These are phyloP conservation scores for Ecliptopera silaceata DNA, from an alignment of 2,888 invertebrate species.

Conservation along the genomic window DNA sequence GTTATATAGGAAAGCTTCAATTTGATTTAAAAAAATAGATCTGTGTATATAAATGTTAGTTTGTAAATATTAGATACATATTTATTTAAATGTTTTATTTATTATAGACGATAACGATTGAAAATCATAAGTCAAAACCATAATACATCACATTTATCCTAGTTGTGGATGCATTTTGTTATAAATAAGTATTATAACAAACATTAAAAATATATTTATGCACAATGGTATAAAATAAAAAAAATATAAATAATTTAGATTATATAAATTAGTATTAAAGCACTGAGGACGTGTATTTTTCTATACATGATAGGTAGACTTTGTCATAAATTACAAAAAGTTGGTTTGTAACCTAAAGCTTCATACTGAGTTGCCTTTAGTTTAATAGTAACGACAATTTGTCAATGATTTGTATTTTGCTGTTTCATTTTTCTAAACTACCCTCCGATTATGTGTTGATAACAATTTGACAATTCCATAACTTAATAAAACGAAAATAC, in stretches of 20 bases:
- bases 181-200: conserved; percentile 45
- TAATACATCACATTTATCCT: conserved; percentile 39
- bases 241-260: conserved; percentile 39
- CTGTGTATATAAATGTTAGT: conserved; percentile 79
- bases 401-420: conserved; percentile 39
- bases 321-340: conserved; percentile 45
- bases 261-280: conserved; percentile 64
- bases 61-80: conserved; percentile 76
- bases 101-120: conserved; percentile 49
- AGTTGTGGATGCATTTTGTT: conserved; percentile 58
- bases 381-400: conserved; percentile 35
- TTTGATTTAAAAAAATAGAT: conserved; percentile 57
- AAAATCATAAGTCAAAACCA: conserved; percentile 44
- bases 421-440: too few species aligned
- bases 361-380: conserved; percentile 64
- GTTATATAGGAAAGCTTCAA: conserved; percentile 63
- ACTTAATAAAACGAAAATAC: too few species aligned
- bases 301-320: conserved; percentile 69
- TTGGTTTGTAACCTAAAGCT: conserved; percentile 57
- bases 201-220: conserved; percentile 39
- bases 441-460: too few species aligned
- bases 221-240: conserved; percentile 54
- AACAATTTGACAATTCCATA: too few species aligned
- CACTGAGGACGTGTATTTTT: conserved; percentile 82
- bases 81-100: conserved; percentile 65